phyloP scores from a whole-genome alignment of 2,113 vertebrate genomes.

The Solea senegalensis region DNA sequence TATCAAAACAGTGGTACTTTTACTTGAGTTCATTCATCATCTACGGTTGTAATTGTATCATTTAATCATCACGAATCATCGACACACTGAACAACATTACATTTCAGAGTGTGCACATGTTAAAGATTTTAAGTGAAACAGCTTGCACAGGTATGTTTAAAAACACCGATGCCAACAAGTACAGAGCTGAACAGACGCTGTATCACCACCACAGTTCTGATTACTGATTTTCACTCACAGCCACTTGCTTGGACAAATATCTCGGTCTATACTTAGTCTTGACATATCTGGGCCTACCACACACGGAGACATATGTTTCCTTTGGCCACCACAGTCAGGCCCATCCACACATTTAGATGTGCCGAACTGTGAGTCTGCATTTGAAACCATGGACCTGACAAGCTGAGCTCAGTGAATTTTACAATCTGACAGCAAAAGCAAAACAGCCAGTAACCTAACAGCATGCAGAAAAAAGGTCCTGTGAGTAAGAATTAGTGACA shows the following conservation, averaged over 20 bases:
- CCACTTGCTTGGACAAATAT: slow-evolving; percentile 55
- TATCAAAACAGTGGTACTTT: too few relatives aligned
- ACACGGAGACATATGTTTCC: slow-evolving; percentile 73
- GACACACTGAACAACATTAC: background rate
- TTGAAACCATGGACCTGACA: slow-evolving; percentile 30
- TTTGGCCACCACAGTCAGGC: slow-evolving; percentile 41
- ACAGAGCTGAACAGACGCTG: slow-evolving; percentile 39
- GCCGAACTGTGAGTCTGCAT: slow-evolving; percentile 41
- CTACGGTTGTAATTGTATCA: too few relatives aligned
- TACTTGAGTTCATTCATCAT: too few relatives aligned
- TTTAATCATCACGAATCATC: too few relatives aligned
- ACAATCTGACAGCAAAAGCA: slow-evolving; percentile 11
- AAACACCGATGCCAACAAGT: slow-evolving; percentile 31
- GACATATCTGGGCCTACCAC: slow-evolving; percentile 67
- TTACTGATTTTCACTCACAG: slow-evolving; percentile 46
- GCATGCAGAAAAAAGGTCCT: background rate
- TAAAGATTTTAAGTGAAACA: slow-evolving; percentile 17
- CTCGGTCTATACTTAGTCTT: slow-evolving; percentile 59
- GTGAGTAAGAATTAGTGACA: background rate
- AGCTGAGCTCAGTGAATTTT: slow-evolving; percentile 4
- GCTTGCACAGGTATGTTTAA: slow-evolving; percentile 36
- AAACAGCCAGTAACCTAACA: slow-evolving; percentile 26
- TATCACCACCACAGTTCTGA: slow-evolving; percentile 44
- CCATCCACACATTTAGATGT: slow-evolving; percentile 51
- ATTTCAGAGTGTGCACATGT: slow-evolving; percentile 20